Percentiles rank a stretch among this genome's conserved stretches.
phyloP scores from a whole-genome alignment of 1,140 invertebrate species.

The Condylostylus longicornis region DNA sequence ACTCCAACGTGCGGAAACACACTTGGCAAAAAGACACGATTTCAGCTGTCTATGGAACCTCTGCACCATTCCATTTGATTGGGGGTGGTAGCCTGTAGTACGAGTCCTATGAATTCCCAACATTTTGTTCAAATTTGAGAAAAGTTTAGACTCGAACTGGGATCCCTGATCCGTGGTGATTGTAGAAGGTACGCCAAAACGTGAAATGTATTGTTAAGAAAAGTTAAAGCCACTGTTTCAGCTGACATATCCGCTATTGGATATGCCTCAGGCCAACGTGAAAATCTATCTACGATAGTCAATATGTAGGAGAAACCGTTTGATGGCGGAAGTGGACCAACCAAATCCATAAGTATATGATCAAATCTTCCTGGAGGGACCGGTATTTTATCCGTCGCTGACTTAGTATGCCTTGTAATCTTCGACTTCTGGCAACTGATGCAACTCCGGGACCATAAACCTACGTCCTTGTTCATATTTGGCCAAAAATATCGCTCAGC shows the following conservation, averaged over 20 bases:
- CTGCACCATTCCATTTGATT: too few species aligned
- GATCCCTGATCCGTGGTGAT: constrained; percentile 23
- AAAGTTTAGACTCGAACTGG: constrained; percentile 21
- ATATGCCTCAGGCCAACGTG: too few species aligned
- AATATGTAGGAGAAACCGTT: constrained; percentile 13
- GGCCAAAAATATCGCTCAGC: too few species aligned
- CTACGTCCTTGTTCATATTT: constrained; percentile 13
- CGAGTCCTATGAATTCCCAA: too few species aligned
- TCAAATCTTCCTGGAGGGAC: constrained; percentile 7
- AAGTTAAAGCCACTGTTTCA: constrained; percentile 13
- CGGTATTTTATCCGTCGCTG: neutral
- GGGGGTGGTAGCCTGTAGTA: too few species aligned
- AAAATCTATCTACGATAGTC: constrained; percentile 20
- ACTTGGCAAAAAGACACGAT: too few species aligned
- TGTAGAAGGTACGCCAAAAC: constrained; percentile 15
- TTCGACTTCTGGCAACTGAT: constrained; percentile 20
- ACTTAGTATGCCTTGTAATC: constrained; percentile 8
- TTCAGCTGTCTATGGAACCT: too few species aligned
- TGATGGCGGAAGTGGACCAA: constrained; percentile 12
- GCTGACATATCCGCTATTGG: constrained; percentile 18
- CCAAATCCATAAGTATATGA: constrained; percentile 21
- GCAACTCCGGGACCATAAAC: constrained; percentile 9
- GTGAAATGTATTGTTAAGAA: constrained; percentile 20
- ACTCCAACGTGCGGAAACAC: too few species aligned
- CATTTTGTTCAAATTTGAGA: constrained; percentile 10